These are phyloP conservation scores for Rotaria macrura DNA, from an alignment of 2,888 invertebrate species.

Conservation along the genomic window DNA sequence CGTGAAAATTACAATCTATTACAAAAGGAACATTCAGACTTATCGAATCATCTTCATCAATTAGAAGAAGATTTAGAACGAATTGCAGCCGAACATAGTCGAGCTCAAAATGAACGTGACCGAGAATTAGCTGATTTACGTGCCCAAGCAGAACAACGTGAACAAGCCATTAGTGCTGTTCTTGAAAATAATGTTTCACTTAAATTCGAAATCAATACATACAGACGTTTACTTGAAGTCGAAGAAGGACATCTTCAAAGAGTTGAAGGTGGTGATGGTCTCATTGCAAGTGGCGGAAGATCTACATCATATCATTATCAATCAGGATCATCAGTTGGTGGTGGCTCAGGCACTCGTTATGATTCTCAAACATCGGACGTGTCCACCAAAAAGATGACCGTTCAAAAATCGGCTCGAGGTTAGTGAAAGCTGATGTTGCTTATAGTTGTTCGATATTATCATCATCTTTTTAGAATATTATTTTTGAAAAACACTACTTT, in stretches of 20 bases:
- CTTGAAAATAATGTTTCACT: conserved; percentile 29
- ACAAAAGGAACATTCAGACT: conserved; percentile 24
- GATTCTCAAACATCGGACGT: conserved; percentile 49
- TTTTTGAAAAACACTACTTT: background rate
- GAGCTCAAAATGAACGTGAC: conserved; percentile 26
- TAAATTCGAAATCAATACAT: conserved; percentile 32
- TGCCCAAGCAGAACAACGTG: conserved; percentile 21
- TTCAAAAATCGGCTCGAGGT: conserved; percentile 1
- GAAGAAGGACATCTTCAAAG: conserved; percentile 27
- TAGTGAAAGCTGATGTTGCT: background rate
- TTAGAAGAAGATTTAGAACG: conserved; percentile 28
- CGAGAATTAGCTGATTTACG: conserved; percentile 24
- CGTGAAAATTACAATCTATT: conserved; percentile 22
- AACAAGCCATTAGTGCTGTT: conserved; percentile 24
- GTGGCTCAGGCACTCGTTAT: conserved; percentile 34
- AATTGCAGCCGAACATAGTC: conserved; percentile 15
- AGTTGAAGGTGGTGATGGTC: background rate
- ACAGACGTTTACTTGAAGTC: conserved; percentile 29
- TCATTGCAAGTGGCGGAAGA: background rate
- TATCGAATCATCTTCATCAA: conserved; percentile 24
- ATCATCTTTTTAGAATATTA: background rate
- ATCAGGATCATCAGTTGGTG: conserved; percentile 6
- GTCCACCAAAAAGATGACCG: background rate
- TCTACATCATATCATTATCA: background rate
- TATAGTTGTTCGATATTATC: background rate